Evolutionary conservation across 2,113 vertebrate species (phyloP), one percentile per base, ranked within the genome.

Genomic region (Thymallus thymallus): DNA sequence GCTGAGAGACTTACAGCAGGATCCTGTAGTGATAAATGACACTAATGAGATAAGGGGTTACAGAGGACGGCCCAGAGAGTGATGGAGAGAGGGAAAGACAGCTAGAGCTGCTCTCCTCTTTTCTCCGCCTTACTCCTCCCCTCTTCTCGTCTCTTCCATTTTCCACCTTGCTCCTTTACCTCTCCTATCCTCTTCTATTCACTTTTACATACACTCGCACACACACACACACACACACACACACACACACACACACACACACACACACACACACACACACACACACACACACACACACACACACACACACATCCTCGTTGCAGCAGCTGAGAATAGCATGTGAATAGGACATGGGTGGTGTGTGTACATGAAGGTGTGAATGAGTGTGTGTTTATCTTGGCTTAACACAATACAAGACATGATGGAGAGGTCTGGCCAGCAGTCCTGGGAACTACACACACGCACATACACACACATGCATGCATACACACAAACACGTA

Each of bases 1-100:
- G 90, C 64, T 84, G 88, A 92, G 81, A 88, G 90, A 91, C 82
- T 87, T 82, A 90, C 70, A 69, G 74, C 69, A 66, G 80, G 89
- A 91, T 91, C 14, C 3, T 41, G 48, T 51, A 51, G 48, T 51
- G 48, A 51, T 51, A 51, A 51, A 51, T 51, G 18, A 51, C 48
- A 51, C 48, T 51, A 51, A 51, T 51, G 23, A 23, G 22, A 5
- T 22, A 46, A 86, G 84, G 88, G 76, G 82, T 88, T 87, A 86
- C 76, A 83, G 76, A 89, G 82, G 82, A 84, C 77, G 77, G 82
- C 76, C 81, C 51, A 26, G 69, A 83, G 69, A 74, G 32, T 46
- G 48, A 73, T 3, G 73, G 71, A 72, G 69, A 74, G 58, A 80
- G 78, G 67, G 68, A 51, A 51, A 51, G 14, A 1, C 16, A 4